Conservation (phyloP, 92 coral and sea anemone genomes). For the Chrysogorgia sp. region DNA sequence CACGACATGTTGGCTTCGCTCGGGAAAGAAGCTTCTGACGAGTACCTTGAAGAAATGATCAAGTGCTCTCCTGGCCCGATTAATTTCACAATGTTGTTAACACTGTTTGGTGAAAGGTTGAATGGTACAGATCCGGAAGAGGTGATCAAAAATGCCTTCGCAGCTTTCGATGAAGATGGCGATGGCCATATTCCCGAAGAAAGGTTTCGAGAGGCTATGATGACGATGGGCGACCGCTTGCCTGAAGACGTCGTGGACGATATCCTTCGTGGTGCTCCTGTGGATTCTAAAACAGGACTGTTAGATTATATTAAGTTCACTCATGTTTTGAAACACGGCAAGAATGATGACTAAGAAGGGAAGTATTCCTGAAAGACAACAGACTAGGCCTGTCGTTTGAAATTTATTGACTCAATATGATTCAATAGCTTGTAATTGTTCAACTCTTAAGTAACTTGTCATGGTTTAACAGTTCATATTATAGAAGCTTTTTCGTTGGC, state of each 20-base stretch:
- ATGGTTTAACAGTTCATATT: too few relatives aligned
- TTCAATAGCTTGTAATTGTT: too few relatives aligned
- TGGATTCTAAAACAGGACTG: conserved; percentile 81
- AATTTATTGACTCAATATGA: neutral
- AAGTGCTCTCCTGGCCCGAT: conserved; percentile 94
- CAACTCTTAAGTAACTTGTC: too few relatives aligned
- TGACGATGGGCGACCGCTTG: conserved; percentile 95
- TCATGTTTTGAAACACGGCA: conserved; percentile 94
- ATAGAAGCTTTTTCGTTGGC: too few relatives aligned
- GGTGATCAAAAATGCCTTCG: conserved; percentile 91
- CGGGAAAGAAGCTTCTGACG: conserved; percentile 91
- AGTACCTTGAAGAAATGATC: conserved; percentile 90
- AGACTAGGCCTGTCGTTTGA: neutral
- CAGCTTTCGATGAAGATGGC: conserved; percentile 93
- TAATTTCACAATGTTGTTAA: conserved; percentile 97
- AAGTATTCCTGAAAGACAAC: neutral
- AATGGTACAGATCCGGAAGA: conserved; percentile 99
- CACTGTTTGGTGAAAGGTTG: conserved; percentile 94
- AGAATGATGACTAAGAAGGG: conserved; percentile 83
- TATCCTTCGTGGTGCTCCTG: conserved; percentile 96
- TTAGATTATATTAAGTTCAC: conserved; percentile 85
- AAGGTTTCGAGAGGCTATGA: conserved; percentile 86
- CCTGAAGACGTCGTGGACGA: conserved; percentile 96
- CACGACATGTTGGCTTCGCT: conserved; percentile 99
- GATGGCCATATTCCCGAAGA: conserved; percentile 84